Percentiles rank a stretch among this genome's conserved stretches.
These are phyloP conservation scores for Desmophyllum pertusum DNA, from an alignment of 92 coral and sea anemone genomes.

Conservation along the genomic window DNA sequence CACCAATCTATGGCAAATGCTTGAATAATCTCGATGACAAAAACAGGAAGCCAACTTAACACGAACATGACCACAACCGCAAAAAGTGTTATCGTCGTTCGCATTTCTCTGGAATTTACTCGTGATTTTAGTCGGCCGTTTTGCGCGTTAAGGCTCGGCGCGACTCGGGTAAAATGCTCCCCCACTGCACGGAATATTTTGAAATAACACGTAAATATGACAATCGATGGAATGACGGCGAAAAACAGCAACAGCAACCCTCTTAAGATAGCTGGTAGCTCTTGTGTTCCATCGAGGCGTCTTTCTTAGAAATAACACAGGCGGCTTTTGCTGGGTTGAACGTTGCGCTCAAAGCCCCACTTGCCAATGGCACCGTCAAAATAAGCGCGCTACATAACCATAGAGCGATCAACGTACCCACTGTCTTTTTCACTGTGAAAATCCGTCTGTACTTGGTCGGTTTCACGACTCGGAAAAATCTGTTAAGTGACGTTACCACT, in stretches of 20 bases:
- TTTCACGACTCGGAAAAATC: conserved; percentile 63
- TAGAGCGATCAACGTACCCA: conserved; percentile 28
- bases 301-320: conserved; percentile 63
- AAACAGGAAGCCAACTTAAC: conserved; percentile 74
- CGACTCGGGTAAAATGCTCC: conserved; percentile 56
- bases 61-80: conserved; percentile 61
- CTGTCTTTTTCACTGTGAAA: conserved; percentile 60
- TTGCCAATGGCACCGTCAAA: conserved; percentile 42
- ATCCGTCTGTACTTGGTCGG: conserved; percentile 46
- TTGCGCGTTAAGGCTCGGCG: conserved; percentile 32
- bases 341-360: conserved; percentile 33
- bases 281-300: conserved; percentile 27
- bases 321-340: conserved; percentile 77
- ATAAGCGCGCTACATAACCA: conserved; percentile 58
- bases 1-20: conserved; percentile 64
- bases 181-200: conserved; percentile 64
- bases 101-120: conserved; percentile 43
- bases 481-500: conserved; percentile 61
- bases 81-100: conserved; percentile 61
- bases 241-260: conserved; percentile 43
- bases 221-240: conserved; percentile 56
- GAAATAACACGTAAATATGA: conserved; percentile 51
- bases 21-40: conserved; percentile 57
- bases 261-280: conserved; percentile 43
- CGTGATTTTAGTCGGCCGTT: background rate